Evolutionary conservation across 2,888 invertebrate genomes (phyloP), one percentile per base, ranked within the genome.

Genomic region (Mythimna impura): DNA sequence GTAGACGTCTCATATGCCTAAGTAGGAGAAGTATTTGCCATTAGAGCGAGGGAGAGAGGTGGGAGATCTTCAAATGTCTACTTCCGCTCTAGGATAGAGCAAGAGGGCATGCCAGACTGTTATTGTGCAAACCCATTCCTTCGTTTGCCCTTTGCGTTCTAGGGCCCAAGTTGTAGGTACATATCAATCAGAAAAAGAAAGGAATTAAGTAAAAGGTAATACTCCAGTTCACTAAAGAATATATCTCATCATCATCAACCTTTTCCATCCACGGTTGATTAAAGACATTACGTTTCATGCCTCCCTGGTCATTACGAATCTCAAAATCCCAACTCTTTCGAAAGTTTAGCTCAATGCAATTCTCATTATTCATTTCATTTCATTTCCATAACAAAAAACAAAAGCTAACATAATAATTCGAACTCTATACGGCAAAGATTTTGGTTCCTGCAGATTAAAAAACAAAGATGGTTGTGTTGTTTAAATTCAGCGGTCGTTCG

Each of bases 401-500:
- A 54, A 47, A 55, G 10, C 14, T 43, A 54, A 60, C n/a, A 12
- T 47, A n/a, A 60, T 63, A 52, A 57, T 65, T 14, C 3, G 1
- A 30, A 57, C 57, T 66, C 22, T 47, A 47, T 57, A 63, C 22
- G 34, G 34, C 66, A 34, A 69, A 64, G 58, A 52, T 61, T 81
- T 76, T 73, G 66, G 34, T 71, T 72, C 25, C 60, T 5, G 60
- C 17, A 34, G 50, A 73, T 79, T 66, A 73, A 52, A 36, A 82
- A 81, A 78, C 67, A 74, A 82, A 71, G 71, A 69, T 67, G 80
- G 71, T 36, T 34, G 73, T 65, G 69, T 80, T 79, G 84, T 90
- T 91, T 84, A 87, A 85, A 91, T 91, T 90, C 90, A 82, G 81
- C 70, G 80, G 73, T 76, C 79, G 86, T 84, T 68, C 78, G 80